phyloP scores from a whole-genome alignment of 2,113 vertebrate genomes.

The Hippopotamus amphibius region DNA sequence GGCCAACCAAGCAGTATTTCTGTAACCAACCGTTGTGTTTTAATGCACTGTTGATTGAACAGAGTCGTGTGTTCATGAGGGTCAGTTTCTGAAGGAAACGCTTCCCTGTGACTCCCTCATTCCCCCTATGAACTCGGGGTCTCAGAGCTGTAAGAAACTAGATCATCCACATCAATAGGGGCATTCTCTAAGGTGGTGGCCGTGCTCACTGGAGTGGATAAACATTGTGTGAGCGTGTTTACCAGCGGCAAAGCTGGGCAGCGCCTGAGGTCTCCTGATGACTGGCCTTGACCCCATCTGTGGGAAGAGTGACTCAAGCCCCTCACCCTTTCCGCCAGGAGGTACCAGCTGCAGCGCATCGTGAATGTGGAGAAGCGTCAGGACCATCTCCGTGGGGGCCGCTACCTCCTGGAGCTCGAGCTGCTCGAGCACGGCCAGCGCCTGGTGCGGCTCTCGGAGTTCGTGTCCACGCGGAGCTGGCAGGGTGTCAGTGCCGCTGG shows the following conservation, averaged over 20 bases:
- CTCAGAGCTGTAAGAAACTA: background rate
- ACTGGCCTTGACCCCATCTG: background rate
- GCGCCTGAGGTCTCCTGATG: background rate
- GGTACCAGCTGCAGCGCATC: slow-evolving; percentile 90
- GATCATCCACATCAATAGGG: background rate
- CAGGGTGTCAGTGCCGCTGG: slow-evolving; percentile 42
- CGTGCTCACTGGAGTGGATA: background rate
- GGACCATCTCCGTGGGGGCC: slow-evolving; percentile 89
- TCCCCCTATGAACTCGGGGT: background rate
- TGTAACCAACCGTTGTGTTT: background rate
- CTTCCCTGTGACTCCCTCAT: background rate
- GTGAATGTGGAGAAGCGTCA: slow-evolving; percentile 93
- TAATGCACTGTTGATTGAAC: background rate
- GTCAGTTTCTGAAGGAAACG: slow-evolving; percentile 13
- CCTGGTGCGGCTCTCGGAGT: slow-evolving; percentile 91
- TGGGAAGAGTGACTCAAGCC: background rate
- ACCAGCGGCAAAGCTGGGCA: background rate
- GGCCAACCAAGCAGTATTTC: background rate
- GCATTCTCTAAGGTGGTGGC: background rate
- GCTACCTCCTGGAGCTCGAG: slow-evolving; percentile 95
- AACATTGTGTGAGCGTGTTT: background rate
- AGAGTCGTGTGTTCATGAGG: background rate
- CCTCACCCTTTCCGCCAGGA: slow-evolving; percentile 80
- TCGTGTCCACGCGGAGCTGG: slow-evolving; percentile 88
- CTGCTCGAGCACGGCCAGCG: slow-evolving; percentile 86